Conservation (phyloP, 2,113 vertebrate species). For the Syrmaticus mikado region DNA sequence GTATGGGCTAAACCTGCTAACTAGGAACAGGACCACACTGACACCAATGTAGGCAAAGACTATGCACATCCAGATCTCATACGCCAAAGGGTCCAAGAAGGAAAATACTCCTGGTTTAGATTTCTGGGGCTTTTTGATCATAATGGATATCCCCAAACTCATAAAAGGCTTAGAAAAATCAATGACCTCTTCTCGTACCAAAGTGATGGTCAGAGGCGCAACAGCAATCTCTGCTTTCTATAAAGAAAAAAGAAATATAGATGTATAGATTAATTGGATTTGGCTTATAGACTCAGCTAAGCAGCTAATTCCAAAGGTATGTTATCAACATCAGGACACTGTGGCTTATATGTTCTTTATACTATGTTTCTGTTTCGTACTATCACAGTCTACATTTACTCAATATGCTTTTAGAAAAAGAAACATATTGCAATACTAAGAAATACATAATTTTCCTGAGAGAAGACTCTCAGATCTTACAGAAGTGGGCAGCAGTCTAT, state of each 20-base stretch:
- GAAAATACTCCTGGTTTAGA: slow-evolving; percentile 99
- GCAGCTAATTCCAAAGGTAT: slow-evolving; percentile 17
- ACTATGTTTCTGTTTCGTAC: not conserved
- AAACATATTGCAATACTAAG: not conserved
- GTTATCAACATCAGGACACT: slow-evolving; percentile 13
- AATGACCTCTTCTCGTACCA: slow-evolving; percentile 98
- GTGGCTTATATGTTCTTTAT: not conserved
- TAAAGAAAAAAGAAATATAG: slow-evolving; percentile 77
- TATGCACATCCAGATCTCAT: slow-evolving; percentile 99
- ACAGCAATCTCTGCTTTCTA: slow-evolving; percentile 99
- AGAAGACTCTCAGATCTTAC: not conserved
- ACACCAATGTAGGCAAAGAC: slow-evolving; percentile 99
- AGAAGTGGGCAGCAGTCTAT: not conserved
- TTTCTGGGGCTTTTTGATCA: slow-evolving; percentile 99
- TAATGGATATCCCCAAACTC: slow-evolving; percentile 99
- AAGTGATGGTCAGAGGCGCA: slow-evolving; percentile 96
- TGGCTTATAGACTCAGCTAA: slow-evolving; percentile 26
- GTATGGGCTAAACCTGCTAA: slow-evolving; percentile 98
- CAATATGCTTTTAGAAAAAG: not conserved
- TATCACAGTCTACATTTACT: not conserved
- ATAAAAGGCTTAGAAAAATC: slow-evolving; percentile 99
- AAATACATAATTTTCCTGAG: not conserved
- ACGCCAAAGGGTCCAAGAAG: slow-evolving; percentile 97
- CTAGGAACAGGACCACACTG: slow-evolving; percentile 98
- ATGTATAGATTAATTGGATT: slow-evolving; percentile 62